phyloP scores from a whole-genome alignment of 2,888 invertebrate species.

The Ferdinandea cuprea region DNA sequence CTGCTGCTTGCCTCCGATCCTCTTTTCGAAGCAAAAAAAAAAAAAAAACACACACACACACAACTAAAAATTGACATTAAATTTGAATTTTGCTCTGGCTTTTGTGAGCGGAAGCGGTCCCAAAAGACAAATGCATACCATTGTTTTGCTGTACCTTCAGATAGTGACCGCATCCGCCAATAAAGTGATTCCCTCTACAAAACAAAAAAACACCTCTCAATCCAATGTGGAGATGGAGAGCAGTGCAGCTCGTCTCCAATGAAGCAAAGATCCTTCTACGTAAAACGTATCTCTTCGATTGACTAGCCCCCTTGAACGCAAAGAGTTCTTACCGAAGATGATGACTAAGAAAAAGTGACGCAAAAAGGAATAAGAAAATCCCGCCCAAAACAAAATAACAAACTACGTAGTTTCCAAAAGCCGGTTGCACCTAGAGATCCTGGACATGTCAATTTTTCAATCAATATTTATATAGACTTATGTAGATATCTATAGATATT shows the following conservation, averaged over 20 bases:
- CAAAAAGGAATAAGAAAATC: conserved; percentile 46
- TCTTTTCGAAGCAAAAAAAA: conserved; percentile 20
- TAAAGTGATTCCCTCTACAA: conserved; percentile 33
- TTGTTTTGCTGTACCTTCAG: neutral
- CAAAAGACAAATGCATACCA: conserved; percentile 27
- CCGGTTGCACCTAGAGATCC: conserved; percentile 62
- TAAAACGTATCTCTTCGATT: conserved; percentile 34
- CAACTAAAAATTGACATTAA: conserved; percentile 21
- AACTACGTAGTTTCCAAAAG: conserved; percentile 27
- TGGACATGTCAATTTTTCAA: neutral
- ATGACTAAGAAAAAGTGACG: conserved; percentile 45
- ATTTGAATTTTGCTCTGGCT: conserved; percentile 50
- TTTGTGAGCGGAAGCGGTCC: conserved; percentile 54
- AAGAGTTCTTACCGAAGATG: conserved; percentile 57
- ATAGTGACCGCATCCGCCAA: conserved; percentile 70
- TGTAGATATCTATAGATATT: conserved; percentile 11
- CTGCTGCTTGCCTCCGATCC: neutral
- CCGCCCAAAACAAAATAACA: conserved; percentile 7
- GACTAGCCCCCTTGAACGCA: conserved; percentile 58
- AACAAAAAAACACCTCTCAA: conserved; percentile 20
- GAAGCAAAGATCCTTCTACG: conserved; percentile 66
- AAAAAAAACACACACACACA: conserved; percentile 35
- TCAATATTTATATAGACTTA: no score
- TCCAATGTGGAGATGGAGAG: conserved; percentile 32
- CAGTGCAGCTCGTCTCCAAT: conserved; percentile 52